Conservation (phyloP, 2,888 invertebrate species). For the Emesis furor region DNA sequence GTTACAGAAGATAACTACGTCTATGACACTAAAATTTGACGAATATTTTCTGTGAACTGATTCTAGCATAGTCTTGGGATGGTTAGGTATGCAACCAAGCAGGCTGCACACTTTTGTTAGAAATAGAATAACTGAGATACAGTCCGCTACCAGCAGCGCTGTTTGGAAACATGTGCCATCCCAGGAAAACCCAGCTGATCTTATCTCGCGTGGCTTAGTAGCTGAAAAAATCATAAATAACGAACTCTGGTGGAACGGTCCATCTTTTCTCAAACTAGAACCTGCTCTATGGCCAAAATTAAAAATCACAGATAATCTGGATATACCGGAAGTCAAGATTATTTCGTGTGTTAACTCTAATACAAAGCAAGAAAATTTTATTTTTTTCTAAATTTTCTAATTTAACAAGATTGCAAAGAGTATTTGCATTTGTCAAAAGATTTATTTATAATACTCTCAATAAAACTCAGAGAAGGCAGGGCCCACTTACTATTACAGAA, state of each 20-base stretch:
- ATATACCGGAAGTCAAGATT: slow-evolving; percentile 30
- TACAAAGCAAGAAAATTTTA: no score
- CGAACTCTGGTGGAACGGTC: slow-evolving; percentile 35
- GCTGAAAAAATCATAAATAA: background rate
- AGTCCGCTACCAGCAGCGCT: slow-evolving; percentile 42
- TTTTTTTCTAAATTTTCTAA: no score
- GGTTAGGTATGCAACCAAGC: slow-evolving; percentile 12
- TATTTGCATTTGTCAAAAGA: no score
- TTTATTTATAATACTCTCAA: no score
- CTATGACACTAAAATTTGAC: no score
- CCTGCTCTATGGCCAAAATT: slow-evolving; percentile 14
- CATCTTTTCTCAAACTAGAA: slow-evolving; percentile 27
- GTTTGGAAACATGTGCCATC: slow-evolving; percentile 42
- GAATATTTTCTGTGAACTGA: slow-evolving; percentile 26
- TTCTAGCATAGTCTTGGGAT: slow-evolving; percentile 33
- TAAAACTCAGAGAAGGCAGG: no score
- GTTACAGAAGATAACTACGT: no score
- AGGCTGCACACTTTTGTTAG: slow-evolving; percentile 63
- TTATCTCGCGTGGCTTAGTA: slow-evolving; percentile 27
- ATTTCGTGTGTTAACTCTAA: no score
- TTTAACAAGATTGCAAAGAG: no score
- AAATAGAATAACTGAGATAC: slow-evolving; percentile 61
- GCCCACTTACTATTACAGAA: no score
- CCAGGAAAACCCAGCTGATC: slow-evolving; percentile 46
- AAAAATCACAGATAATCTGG: background rate